phyloP scores from a whole-genome alignment of 2,888 invertebrate genomes.

The Rosalia funebris region DNA sequence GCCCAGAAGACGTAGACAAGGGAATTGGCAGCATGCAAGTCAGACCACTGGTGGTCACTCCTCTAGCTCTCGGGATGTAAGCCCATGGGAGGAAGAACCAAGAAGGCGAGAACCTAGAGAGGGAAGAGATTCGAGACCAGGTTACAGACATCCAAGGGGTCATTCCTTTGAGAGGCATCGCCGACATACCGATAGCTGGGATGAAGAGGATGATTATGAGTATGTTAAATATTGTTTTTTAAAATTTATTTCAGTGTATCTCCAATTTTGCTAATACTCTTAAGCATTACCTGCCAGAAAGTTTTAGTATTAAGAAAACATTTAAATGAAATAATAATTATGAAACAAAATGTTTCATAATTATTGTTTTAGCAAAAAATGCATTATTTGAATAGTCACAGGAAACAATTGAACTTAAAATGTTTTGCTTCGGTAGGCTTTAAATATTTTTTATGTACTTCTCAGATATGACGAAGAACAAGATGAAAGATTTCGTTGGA shows the following conservation, averaged over 20 bases:
- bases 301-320: too few species aligned
- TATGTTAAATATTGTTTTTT: conserved; percentile 65
- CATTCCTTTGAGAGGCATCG: conserved; percentile 61
- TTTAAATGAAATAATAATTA: too few species aligned
- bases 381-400: too few species aligned
- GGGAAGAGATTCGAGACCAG: conserved; percentile 56
- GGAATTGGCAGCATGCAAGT: conserved; percentile 52
- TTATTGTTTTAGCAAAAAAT: too few species aligned
- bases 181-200: conserved; percentile 66
- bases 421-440: not conserved
- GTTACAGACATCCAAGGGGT: conserved; percentile 61
- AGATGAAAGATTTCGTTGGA: conserved; percentile 53
- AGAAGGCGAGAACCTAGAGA: conserved; percentile 63
- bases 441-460: not conserved
- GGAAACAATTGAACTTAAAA: not conserved
- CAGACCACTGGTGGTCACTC: conserved; percentile 63
- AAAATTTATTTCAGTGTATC: too few species aligned
- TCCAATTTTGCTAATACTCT: too few species aligned
- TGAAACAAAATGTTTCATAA: too few species aligned
- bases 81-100: conserved; percentile 82
- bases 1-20: conserved; percentile 55
- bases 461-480: conserved; percentile 61
- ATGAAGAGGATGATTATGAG: conserved; percentile 79
- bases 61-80: conserved; percentile 79
- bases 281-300: too few species aligned